Evolutionary conservation across 2,797 vertebrate genomes (phyloP), one percentile per base, ranked within the genome.

Genomic region (Danionella dracula): DNA sequence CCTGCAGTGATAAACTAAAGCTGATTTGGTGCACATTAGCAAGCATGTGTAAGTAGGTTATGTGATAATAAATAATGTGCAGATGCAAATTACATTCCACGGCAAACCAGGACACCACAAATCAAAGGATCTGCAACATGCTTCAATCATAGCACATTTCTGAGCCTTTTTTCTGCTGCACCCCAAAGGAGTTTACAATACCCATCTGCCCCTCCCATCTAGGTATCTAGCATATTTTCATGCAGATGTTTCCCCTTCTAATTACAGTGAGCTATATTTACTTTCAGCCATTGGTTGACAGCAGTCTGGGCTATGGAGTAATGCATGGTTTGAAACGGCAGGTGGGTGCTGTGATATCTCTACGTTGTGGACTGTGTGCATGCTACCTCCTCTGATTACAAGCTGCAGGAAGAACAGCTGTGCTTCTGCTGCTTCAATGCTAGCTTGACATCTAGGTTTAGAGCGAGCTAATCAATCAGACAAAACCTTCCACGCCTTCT

Each of bases 321-420:
- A 61, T 35, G 50, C 57, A 54, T 66, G 53, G 53, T 42, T 55
- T 62, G 20, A 53, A 62, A 34, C 32, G 17, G 17, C 62, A 46
- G 20, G 29, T 50, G 15, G 48, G 38, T 44, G 44, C 54, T 32
- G 46, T 38, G 48, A 64, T 63, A 59, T 65, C 34, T 60, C 60
- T 57, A 42, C 38, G 57, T 21, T 60, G 4, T 68, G 70, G 41
- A 60, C 57, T 57, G 29, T 59, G 23, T 27, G 23, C 3, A 29
- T 70, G 32, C 56, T 49, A 49, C 69, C 50, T 53, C 72, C 70
- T 66, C 48, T 78, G 78, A 78, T 75, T 17, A 44, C 62, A 68
- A 34, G 76, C 78, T 75, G 58, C 68, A 31, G 64, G 48, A 53
- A 61, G 65, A 75, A 66, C 71, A 65, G 73, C 70, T 78, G 70